phyloP scores from a whole-genome alignment of 2,113 vertebrate species.

The Bambusicola thoracicus region DNA sequence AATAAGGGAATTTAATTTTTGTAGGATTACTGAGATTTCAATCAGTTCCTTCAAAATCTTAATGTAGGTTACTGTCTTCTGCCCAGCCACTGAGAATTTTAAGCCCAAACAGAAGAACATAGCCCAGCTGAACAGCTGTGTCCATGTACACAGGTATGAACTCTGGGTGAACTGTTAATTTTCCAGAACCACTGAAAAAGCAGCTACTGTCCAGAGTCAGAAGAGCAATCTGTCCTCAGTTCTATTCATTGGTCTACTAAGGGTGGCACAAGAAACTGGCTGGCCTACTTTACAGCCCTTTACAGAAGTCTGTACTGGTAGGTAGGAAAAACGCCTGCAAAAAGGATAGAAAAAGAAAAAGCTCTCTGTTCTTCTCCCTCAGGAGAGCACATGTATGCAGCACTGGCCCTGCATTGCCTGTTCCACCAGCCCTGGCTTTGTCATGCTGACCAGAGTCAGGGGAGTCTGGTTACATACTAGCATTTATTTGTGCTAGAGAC shows the following conservation, averaged over 20 bases:
- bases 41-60: background rate
- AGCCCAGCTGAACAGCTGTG: background rate
- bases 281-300: background rate
- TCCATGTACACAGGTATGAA: background rate
- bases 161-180: background rate
- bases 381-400: background rate
- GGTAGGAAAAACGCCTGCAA: background rate
- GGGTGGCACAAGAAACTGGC: background rate
- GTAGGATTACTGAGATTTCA: background rate
- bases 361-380: background rate
- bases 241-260: background rate
- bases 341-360: background rate
- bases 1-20: background rate
- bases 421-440: background rate
- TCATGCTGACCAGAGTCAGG: background rate
- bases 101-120: background rate
- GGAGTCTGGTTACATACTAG: background rate
- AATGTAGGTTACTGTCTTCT: background rate
- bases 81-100: background rate
- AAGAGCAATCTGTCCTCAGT: background rate
- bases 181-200: background rate
- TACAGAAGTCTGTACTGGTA: background rate
- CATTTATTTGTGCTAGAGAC: background rate
- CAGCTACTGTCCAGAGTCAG: background rate
- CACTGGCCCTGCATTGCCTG: rapidly evolving